Conservation (phyloP, 2,113 vertebrate species). For the Lophotis ruficrista region DNA sequence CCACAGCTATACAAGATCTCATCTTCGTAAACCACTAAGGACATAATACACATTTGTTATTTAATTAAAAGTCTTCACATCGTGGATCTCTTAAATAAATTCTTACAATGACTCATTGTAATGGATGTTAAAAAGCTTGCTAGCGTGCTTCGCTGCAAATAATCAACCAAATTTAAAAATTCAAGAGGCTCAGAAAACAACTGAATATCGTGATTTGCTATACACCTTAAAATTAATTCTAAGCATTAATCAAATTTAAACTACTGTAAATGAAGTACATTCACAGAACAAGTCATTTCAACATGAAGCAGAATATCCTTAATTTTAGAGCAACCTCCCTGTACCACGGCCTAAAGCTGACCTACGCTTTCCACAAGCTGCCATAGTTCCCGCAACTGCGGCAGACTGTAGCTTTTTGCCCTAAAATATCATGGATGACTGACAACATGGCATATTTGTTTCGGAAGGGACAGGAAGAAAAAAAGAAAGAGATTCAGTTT, state of each 20-base stretch:
- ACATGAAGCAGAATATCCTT: not conserved
- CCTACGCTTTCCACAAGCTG: not conserved
- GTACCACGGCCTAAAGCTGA: not conserved
- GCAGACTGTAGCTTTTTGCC: not conserved
- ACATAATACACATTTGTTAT: not conserved
- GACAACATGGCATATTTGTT: not conserved
- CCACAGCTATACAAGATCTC: not conserved
- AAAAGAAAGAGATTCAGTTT: not conserved
- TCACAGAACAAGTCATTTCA: not conserved
- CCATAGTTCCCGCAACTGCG: not conserved
- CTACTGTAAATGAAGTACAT: not conserved
- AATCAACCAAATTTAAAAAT: not conserved
- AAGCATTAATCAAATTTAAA: not conserved
- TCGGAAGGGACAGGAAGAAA: not conserved
- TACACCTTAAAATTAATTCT: not conserved
- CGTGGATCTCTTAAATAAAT: not conserved
- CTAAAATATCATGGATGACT: not conserved
- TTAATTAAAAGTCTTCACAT: conserved; percentile 21
- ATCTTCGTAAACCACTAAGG: not conserved
- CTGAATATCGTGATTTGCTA: not conserved
- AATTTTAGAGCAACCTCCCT: not conserved
- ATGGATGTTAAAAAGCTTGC: not conserved
- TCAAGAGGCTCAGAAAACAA: not conserved
- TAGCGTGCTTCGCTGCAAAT: not conserved
- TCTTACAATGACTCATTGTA: not conserved